These are phyloP conservation scores for Lophotriccus pileatus DNA, from an alignment of 2,797 vertebrate species.

Conservation along the genomic window DNA sequence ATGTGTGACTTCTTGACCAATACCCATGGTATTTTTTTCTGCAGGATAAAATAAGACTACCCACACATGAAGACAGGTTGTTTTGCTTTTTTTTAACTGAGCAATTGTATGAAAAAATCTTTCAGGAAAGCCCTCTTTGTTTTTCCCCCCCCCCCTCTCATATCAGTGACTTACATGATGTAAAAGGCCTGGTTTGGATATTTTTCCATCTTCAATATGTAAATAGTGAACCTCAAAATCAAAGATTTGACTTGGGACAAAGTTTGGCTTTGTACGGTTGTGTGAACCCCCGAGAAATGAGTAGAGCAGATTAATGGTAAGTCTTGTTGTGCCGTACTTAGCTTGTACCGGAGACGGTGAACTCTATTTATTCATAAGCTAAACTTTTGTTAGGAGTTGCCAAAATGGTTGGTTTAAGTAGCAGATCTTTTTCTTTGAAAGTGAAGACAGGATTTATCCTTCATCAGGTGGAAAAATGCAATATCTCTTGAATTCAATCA, in stretches of 20 bases:
- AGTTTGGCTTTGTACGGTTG: background rate
- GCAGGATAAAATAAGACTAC: background rate
- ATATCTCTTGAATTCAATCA: background rate
- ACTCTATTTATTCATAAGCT: background rate
- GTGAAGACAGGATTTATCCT: background rate
- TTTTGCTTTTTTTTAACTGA: background rate
- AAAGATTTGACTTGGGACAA: background rate
- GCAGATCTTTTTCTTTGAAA: background rate
- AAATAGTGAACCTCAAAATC: background rate
- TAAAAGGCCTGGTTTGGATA: background rate
- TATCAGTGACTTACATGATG: background rate
- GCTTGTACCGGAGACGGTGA: background rate
- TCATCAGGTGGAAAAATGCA: background rate
- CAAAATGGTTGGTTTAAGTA: background rate
- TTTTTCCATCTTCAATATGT: background rate
- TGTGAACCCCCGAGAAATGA: background rate
- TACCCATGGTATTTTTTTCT: background rate
- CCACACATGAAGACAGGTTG: background rate
- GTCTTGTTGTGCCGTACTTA: background rate
- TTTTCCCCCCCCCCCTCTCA: background rate
- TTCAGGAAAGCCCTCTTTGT: background rate
- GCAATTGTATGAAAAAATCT: background rate
- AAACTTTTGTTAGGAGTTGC: background rate
- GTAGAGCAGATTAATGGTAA: background rate
- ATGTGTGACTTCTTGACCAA: background rate